Percentiles rank a stretch among this genome's conserved stretches.
phyloP scores from a whole-genome alignment of 1,140 invertebrate genomes.

The Tyrophagus putrescentiae region DNA sequence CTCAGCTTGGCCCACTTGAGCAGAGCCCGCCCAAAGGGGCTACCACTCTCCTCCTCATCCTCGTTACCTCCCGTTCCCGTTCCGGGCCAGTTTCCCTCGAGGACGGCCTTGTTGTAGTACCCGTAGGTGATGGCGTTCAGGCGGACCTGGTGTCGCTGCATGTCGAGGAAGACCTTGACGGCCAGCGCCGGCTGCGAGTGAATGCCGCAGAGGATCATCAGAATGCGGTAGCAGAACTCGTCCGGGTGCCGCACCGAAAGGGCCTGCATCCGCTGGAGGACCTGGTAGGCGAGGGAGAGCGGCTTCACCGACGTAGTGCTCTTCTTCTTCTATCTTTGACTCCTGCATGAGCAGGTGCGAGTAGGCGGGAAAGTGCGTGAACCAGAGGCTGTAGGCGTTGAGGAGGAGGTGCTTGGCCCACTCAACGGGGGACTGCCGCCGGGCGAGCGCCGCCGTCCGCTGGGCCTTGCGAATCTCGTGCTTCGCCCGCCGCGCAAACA shows the following conservation, averaged over 20 bases:
- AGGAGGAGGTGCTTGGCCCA: slow-evolving; percentile 62
- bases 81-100: slow-evolving; percentile 89
- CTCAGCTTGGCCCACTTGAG: slow-evolving; percentile 83
- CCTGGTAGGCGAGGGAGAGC: slow-evolving; percentile 65
- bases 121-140: slow-evolving; percentile 97
- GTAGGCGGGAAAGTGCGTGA: slow-evolving; percentile 65
- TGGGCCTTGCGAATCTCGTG: slow-evolving; percentile 84
- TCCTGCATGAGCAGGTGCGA: slow-evolving; percentile 40
- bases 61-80: too few relatives aligned
- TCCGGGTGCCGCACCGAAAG: slow-evolving; percentile 63
- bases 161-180: slow-evolving; percentile 80
- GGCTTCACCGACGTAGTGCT: slow-evolving; percentile 38
- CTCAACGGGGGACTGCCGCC: slow-evolving; percentile 49
- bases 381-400: slow-evolving; percentile 72
- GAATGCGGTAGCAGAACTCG: slow-evolving; percentile 91
- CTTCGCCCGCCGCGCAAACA: slow-evolving; percentile 58
- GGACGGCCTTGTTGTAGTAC: slow-evolving; percentile 60
- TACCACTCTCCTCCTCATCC: too few relatives aligned
- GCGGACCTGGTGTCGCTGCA: slow-evolving; percentile 83
- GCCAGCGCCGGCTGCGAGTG: slow-evolving; percentile 84
- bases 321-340: slow-evolving; percentile 39
- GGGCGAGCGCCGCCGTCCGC: slow-evolving; percentile 60
- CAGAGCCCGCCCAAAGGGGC: slow-evolving; percentile 44
- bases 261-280: slow-evolving; percentile 68
- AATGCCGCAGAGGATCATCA: slow-evolving; percentile 95